Percentiles rank a stretch among this genome's conserved stretches.
phyloP scores from a whole-genome alignment of 2,113 vertebrate species.

The Dasyprocta punctata region DNA sequence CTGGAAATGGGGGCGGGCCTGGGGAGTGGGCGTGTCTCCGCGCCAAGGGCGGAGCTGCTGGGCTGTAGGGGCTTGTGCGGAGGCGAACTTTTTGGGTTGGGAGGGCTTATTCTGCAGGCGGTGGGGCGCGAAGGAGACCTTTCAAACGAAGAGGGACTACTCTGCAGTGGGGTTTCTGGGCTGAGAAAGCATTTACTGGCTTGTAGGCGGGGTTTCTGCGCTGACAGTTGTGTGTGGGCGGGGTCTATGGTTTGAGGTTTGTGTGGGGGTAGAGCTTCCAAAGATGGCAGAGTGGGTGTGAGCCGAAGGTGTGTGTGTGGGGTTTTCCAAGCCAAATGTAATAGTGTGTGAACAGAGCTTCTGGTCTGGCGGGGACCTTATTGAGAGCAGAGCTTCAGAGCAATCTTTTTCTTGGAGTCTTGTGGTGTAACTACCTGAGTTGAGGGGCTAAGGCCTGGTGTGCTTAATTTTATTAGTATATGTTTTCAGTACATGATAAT shows the following conservation, averaged over 20 bases:
- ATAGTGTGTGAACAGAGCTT: constrained; percentile 7
- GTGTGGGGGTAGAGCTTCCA: constrained; percentile 48
- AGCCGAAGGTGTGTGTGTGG: neutral
- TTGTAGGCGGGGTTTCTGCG: constrained; percentile 49
- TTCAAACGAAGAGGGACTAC: neutral
- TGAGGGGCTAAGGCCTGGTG: neutral
- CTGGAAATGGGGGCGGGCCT: neutral
- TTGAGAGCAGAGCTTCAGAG: neutral
- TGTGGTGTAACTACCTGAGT: neutral
- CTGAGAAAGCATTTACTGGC: neutral
- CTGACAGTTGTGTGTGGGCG: constrained; percentile 66
- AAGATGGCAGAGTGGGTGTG: constrained; percentile 50
- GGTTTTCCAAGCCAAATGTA: constrained; percentile 30
- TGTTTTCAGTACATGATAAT: neutral
- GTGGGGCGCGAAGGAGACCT: neutral
- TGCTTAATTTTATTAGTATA: neutral
- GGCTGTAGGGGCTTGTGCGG: rapidly evolving
- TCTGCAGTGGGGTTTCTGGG: neutral
- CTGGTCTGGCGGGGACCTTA: neutral
- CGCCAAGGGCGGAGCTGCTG: neutral
- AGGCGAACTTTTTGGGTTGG: neutral
- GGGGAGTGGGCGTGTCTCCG: neutral
- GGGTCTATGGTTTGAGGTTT: constrained; percentile 39
- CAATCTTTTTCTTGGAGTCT: neutral
- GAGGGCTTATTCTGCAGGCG: neutral